Evolutionary conservation across 1,140 invertebrate genomes (phyloP), one percentile per base, ranked within the genome.

Genomic region (Melitaea cinxia): DNA sequence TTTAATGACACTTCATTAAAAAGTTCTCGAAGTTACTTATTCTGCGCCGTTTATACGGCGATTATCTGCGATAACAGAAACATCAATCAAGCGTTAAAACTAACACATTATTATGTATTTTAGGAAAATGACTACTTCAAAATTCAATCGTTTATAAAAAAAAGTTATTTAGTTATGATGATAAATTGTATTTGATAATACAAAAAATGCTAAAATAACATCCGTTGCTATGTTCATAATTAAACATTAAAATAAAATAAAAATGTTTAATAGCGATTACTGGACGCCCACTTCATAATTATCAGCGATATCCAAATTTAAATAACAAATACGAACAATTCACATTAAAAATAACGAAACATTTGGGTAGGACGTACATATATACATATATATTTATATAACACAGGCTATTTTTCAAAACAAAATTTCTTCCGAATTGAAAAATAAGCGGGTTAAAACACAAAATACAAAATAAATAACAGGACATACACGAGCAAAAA

Each of bases 21-120:
- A 56, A 39, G 21, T 56, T 56, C 54, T 56, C 42, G 54, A 56
- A 56, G 0, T 56, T 45, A 21, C 9, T 12, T 56, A 42, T 45
- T 56, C 54, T 14, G 54, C 35, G 14, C 24, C 23, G 45, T 56
- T 45, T 45, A 56, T 10, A 42, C 14, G 19, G 39, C 37, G 42
- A 47, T 47, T 56, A 56, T 39, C n/a, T 45, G 14, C 15, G 42
- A 47, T 47, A 47, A 23, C 9, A 12, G 23, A 23, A 23, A 47
- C 19, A 47, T 47, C 42, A 23, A 21, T 17, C 42, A 15, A 9
- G 35, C 30, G 30, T 33, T 39, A 39, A 39, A 39, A 39, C 12
- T 1, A 14, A 39, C 14, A 39, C 2, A 39, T 39, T 15, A 30
- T 30, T 9, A 30, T n/a, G n/a, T n/a, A n/a, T n/a, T n/a, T n/a